Evolutionary conservation across 2,888 invertebrate genomes (phyloP).

Genomic region (Chrysolina oricalcia): DNA sequence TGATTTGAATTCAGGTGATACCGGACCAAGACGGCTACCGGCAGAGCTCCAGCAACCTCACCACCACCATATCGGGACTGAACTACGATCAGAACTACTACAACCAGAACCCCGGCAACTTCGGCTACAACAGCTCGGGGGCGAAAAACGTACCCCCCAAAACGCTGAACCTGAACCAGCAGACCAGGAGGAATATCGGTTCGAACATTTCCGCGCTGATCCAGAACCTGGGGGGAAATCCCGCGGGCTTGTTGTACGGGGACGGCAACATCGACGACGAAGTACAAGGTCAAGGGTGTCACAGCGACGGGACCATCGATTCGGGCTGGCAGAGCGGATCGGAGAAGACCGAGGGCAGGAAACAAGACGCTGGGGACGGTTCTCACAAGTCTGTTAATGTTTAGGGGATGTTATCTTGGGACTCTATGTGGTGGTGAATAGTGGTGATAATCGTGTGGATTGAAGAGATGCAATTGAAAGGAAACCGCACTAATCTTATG

Average conservation of each 20-base stretch:
- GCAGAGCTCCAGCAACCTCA: constrained; percentile 65
- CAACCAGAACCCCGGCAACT: constrained; percentile 60
- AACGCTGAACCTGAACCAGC: constrained; percentile 60
- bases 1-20: constrained; percentile 65
- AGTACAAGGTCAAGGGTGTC: constrained; percentile 67
- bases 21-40: constrained; percentile 70
- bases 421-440: background rate
- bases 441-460: background rate
- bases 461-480: background rate
- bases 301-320: constrained; percentile 76
- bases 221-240: constrained; percentile 71
- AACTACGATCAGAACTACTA: constrained; percentile 69
- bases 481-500: no score
- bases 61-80: constrained; percentile 70
- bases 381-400: constrained; percentile 66
- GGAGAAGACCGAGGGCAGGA: constrained; percentile 73
- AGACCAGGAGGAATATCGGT: constrained; percentile 67
- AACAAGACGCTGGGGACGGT: constrained; percentile 58
- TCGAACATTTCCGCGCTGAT: constrained; percentile 72
- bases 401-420: constrained; percentile 46
- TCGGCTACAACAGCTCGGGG: constrained; percentile 59
- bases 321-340: constrained; percentile 82
- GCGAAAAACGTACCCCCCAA: constrained; percentile 67
- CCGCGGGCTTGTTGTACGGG: constrained; percentile 70
- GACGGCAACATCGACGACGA: constrained; percentile 68